Evolutionary conservation across 2,113 vertebrate species (phyloP), one percentile per base, ranked within the genome.

Genomic region (Notarius lentiginosus): DNA sequence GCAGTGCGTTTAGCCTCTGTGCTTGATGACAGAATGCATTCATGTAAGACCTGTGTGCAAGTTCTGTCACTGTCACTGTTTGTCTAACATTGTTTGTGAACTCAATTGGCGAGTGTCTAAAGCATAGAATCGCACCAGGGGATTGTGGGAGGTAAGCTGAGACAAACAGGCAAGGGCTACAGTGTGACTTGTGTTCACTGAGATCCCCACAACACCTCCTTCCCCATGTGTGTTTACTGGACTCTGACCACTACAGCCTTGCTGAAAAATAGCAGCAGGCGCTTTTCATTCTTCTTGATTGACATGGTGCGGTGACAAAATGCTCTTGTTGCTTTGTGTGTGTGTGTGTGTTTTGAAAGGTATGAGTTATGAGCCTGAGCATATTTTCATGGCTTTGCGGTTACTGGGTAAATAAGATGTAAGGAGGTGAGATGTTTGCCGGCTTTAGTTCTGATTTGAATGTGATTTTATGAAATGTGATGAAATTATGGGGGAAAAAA

Each of bases 211-310:
- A 90, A 88, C 81, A 41, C 63, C 53, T 61, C 61, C 53, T 20
- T 93, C 90, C 91, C 92, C 91, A 93, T 93, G 92, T 92, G 91
- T 94, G 93, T 93, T 93, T 92, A 94, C 87, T 92, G 91, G 92
- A 91, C 89, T 93, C 89, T 93, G 92, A 92, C 90, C 79, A 84
- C 34, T 24, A 73, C 79, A 9, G 80, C 85, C 84, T 73, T 86
- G 56, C 89, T 94, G 93, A 95, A 94, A 93, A 94, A 95, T 93
- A 91, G 89, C 88, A 88, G 84, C 81, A 90, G 88, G 87, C 87
- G 17, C 68, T 85, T 89, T 84, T 83, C 92, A 92, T 86, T 83
- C 72, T 82, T 86, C 82, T 87, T 91, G 91, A 92, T 92, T 94
- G 93, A 94, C 92, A 92, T 11, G 58, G 61, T 79, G 87, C 90